These are phyloP conservation scores for Mamestra configurata DNA, from an alignment of 1,140 invertebrate genomes.

Conservation along the genomic window DNA sequence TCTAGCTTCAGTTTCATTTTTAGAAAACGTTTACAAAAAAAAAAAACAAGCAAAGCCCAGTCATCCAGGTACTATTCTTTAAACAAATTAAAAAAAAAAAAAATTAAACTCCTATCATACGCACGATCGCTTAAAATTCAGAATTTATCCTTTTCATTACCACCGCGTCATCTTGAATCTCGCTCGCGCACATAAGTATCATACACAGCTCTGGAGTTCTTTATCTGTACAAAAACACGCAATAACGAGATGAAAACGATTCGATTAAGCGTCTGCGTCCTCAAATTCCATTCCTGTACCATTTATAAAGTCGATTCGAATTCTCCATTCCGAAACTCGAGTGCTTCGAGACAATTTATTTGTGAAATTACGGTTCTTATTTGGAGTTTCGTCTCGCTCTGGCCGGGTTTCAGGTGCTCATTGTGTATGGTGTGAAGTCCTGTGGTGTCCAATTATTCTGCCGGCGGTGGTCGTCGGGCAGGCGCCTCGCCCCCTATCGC, in stretches of 20 bases:
- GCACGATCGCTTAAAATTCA: neutral
- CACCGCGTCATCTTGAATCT: constrained; percentile 4
- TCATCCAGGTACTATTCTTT: neutral
- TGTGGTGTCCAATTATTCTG: constrained; percentile 84
- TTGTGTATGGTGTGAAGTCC: constrained; percentile 84
- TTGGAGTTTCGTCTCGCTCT: constrained; percentile 32
- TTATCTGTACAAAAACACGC: constrained; percentile 47
- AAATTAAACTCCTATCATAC: neutral
- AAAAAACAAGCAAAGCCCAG: no score
- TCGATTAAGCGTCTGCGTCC: constrained; percentile 65
- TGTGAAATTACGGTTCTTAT: constrained; percentile 58
- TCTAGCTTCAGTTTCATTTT: no score
- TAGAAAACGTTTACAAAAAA: no score
- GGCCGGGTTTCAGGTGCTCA: constrained; percentile 48
- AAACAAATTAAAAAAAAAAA: constrained; percentile 31
- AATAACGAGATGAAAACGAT: constrained; percentile 59
- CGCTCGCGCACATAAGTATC: neutral
- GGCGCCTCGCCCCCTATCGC: constrained; percentile 83
- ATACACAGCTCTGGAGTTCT: constrained; percentile 11
- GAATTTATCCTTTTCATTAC: constrained; percentile 34
- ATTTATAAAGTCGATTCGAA: constrained; percentile 75
- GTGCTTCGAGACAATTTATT: constrained; percentile 70
- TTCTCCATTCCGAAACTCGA: constrained; percentile 63
- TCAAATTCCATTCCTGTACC: constrained; percentile 71
- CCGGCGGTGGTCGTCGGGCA: constrained; percentile 77